Evolutionary conservation across 2,113 vertebrate species (phyloP).

Genomic region (Mandrillus leucophaeus): DNA sequence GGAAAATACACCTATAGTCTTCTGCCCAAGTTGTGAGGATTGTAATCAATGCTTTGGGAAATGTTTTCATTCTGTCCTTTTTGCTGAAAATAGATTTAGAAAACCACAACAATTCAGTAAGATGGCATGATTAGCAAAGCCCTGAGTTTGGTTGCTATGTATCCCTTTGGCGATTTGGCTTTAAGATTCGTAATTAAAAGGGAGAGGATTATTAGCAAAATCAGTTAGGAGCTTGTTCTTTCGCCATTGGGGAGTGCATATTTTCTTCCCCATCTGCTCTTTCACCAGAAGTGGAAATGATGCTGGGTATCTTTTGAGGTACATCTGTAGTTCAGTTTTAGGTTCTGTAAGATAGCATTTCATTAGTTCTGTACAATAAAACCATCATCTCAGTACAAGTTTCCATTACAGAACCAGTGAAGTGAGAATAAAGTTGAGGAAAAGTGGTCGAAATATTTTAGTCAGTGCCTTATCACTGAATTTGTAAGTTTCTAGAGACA

Average conservation of each 20-base stretch:
- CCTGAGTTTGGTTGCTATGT: neutral
- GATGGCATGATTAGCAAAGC: constrained; percentile 15
- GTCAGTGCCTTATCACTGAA: neutral
- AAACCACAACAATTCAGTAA: constrained; percentile 37
- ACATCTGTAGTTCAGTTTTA: neutral
- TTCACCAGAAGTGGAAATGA: neutral
- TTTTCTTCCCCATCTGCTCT: neutral
- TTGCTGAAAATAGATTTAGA: constrained; percentile 39
- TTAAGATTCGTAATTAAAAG: neutral
- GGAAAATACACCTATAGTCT: constrained; percentile 34
- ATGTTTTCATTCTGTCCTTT: constrained; percentile 47
- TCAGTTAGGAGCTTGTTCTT: neutral
- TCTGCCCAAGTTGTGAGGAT: constrained; percentile 36
- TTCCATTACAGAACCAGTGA: constrained; percentile 19
- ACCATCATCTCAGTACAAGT: neutral
- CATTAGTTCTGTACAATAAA: neutral
- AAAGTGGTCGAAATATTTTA: constrained; percentile 25
- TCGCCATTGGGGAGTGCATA: neutral
- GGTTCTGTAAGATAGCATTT: neutral
- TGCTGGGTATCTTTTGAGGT: neutral
- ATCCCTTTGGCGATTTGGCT: neutral
- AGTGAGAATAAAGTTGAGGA: neutral
- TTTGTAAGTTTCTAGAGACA: neutral
- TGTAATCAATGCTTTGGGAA: constrained; percentile 53
- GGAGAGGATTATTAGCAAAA: neutral